Evolutionary conservation across 2,113 vertebrate species (phyloP), one percentile per base, ranked within the genome.

Genomic region (Onychostoma macrolepis): DNA sequence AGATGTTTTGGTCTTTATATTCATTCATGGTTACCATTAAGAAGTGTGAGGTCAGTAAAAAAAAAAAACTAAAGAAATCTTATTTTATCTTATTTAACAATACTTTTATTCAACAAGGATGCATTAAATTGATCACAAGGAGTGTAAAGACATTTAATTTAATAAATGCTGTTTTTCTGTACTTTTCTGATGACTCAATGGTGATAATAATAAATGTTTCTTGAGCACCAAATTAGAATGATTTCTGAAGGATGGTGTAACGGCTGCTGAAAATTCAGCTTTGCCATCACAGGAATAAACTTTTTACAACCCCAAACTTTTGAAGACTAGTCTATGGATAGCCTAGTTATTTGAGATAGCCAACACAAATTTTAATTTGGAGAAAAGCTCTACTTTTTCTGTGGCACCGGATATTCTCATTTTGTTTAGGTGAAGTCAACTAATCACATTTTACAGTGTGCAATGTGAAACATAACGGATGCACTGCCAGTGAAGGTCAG

Each of bases 401-500:
- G 4, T 26, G 30, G 17, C 17, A 2, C 1, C 19, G 8, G 9
- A 4, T 71, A 2, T 41, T 10, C 4, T 75, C 72, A 0, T 19
- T 19, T 4, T 45, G 65, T 67, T 15, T 2, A 56, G 9, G 9
- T 80, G 17, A 33, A 28, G 36, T 21, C n/a, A 43, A 15, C 4
- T 26, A 43, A 45, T 75, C 12, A 8, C 72, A 43, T n/a, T 26
- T 45, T 75, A 75, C 56, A 7, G 28, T 38, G 48, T 74, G 41
- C 85, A 84, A 9, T 71, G 80, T 80, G 65, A 86, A 82, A 82
- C 48, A n/a, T 50, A 26, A 87, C n/a, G 28, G 58, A 58, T 36
- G 61, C n/a, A 78, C 24, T 38, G 56, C 48, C 38, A 9, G 75
- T 21, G 58, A 89, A 89, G 87, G 61, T 50, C 67, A 75, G 28